Percentiles rank a stretch among this genome's conserved stretches.
phyloP scores from a whole-genome alignment of 1,140 invertebrate genomes.

The Euwallacea fornicatus region DNA sequence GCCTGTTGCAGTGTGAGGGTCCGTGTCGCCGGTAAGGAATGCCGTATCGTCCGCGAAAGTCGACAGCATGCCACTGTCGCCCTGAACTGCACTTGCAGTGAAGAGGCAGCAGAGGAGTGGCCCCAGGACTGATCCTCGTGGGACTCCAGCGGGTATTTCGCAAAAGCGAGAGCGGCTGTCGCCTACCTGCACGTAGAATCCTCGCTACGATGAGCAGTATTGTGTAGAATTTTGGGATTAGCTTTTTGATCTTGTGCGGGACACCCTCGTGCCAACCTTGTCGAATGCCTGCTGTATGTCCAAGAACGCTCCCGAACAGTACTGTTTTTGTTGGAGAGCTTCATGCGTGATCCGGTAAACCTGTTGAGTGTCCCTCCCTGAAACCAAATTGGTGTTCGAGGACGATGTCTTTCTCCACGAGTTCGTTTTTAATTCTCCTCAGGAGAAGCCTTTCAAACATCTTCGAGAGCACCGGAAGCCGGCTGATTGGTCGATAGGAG shows the following conservation, averaged over 20 bases:
- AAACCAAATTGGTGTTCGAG: too few species aligned
- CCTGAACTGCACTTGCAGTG: too few species aligned
- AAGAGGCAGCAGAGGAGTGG: too few species aligned
- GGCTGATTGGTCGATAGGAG: constrained; percentile 5
- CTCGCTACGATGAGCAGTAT: neutral
- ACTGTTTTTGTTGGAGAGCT: neutral
- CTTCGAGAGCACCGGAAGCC: too few species aligned
- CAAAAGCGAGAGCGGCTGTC: constrained; percentile 1
- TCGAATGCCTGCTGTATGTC: too few species aligned
- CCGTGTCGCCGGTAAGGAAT: constrained; percentile 24
- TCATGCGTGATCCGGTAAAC: neutral
- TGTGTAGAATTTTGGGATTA: neutral
- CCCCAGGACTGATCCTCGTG: too few species aligned
- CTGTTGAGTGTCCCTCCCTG: too few species aligned
- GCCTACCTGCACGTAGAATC: constrained; percentile 2
- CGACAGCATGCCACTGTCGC: too few species aligned
- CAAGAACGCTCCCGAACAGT: too few species aligned
- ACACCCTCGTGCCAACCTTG: neutral
- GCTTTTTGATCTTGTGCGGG: neutral
- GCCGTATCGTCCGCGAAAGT: constrained; percentile 48
- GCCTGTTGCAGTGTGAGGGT: constrained; percentile 21
- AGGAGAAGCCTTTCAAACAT: too few species aligned
- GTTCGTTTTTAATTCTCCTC: too few species aligned
- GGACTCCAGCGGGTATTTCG: constrained; percentile 31
- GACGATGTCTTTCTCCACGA: too few species aligned